Conservation (phyloP, 1,140 invertebrate genomes). For the Brachionus sp. region DNA sequence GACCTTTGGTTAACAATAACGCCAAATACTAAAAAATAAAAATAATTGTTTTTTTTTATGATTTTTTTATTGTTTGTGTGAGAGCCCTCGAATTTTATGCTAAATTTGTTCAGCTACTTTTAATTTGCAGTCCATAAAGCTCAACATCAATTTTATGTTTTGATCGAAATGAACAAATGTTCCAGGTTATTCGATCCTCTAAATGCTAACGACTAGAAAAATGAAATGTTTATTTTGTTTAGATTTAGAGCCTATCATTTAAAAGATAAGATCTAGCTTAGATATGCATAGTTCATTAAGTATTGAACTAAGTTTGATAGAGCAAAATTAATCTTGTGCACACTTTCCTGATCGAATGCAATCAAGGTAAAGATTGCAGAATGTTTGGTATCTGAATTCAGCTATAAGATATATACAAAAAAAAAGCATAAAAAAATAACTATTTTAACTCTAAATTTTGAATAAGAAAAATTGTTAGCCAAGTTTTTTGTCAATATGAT, state of each 20-base stretch:
- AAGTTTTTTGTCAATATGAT: not conserved
- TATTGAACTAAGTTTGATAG: not conserved
- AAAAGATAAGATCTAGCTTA: not conserved
- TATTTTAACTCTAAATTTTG: not conserved
- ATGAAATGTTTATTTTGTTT: not conserved
- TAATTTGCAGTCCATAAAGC: not conserved
- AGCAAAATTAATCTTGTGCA: not conserved
- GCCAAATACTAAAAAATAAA: not conserved
- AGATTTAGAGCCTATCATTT: not conserved
- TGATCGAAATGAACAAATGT: not conserved
- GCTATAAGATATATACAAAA: not conserved
- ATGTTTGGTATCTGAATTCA: not conserved
- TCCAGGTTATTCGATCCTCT: not conserved
- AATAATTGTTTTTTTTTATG: not conserved
- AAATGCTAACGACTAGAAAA: not conserved
- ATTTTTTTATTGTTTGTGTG: not conserved
- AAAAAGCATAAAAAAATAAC: not conserved
- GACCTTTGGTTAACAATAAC: slow-evolving; percentile 20
- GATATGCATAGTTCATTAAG: not conserved
- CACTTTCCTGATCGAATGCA: not conserved
- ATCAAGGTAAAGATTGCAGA: not conserved
- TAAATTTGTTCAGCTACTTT: not conserved
- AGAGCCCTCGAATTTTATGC: not conserved
- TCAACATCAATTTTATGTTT: slow-evolving; percentile 10
- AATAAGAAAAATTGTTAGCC: not conserved